Percentiles rank a stretch among this genome's conserved stretches.
phyloP scores from a whole-genome alignment of 2,888 invertebrate species.

The Trypoxylon attenuatum region DNA sequence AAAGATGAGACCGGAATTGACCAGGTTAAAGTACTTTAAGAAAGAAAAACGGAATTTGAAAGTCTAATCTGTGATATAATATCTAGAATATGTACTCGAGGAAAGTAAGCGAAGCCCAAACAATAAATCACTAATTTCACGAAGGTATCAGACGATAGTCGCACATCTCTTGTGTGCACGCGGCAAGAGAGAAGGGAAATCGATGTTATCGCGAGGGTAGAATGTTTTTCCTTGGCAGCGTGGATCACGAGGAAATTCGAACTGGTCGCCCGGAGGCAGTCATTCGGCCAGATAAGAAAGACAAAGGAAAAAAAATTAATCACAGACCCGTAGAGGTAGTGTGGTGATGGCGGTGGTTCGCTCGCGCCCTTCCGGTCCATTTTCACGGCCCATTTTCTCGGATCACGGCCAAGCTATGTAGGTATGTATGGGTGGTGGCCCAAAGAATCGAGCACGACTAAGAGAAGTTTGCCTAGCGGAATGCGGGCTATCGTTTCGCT shows the following conservation, averaged over 20 bases:
- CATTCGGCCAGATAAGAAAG: slow-evolving; percentile 31
- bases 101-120: too few relatives aligned
- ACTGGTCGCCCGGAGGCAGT: slow-evolving; percentile 22
- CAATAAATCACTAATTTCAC: too few relatives aligned
- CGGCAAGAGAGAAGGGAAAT: not conserved
- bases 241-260: slow-evolving; percentile 16
- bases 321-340: slow-evolving; percentile 11
- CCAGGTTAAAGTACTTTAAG: too few relatives aligned
- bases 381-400: slow-evolving; percentile 51
- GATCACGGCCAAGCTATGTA: slow-evolving; percentile 23
- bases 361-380: slow-evolving; percentile 41
- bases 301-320: slow-evolving; percentile 47
- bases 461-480: slow-evolving; percentile 24
- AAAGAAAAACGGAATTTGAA: not conserved
- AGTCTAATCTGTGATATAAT: too few relatives aligned
- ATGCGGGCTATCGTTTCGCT: slow-evolving; percentile 49
- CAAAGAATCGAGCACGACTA: slow-evolving; percentile 25
- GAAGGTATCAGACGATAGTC: too few relatives aligned
- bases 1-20: too few relatives aligned
- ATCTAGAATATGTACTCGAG: too few relatives aligned
- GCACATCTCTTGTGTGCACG: too few relatives aligned
- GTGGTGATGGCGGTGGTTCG: slow-evolving; percentile 7
- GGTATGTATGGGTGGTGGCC: not conserved
- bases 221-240: slow-evolving; percentile 5
- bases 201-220: not conserved